These are phyloP conservation scores for Rhabdornis inornatus DNA, from an alignment of 2,113 vertebrate genomes.

Conservation along the genomic window DNA sequence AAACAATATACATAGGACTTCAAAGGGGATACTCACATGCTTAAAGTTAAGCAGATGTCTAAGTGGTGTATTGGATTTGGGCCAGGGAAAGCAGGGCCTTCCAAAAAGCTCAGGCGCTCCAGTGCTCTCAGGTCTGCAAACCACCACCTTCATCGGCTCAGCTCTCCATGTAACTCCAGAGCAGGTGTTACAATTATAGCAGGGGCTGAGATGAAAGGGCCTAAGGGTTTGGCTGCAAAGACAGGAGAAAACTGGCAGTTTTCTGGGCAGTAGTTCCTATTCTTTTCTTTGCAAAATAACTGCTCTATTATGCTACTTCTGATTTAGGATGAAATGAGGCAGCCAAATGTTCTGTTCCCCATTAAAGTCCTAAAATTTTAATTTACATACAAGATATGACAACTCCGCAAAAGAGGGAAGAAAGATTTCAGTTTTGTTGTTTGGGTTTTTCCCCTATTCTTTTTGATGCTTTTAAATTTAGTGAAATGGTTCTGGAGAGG, in stretches of 20 bases:
- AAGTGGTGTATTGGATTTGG: conserved; percentile 47
- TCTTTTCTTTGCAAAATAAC: background rate
- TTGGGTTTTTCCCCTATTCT: background rate
- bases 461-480: background rate
- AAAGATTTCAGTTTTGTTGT: background rate
- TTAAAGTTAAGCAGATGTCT: conserved; percentile 65
- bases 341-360: background rate
- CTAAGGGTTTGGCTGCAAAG: background rate
- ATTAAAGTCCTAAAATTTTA: background rate
- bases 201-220: conserved; percentile 14
- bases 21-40: conserved; percentile 62
- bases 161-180: background rate
- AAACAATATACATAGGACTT: conserved; percentile 60
- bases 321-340: background rate
- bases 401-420: background rate
- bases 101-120: conserved; percentile 6
- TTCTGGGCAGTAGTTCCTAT: background rate
- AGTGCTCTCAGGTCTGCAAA: background rate
- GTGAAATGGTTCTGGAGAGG: background rate
- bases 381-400: background rate
- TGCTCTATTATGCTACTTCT: background rate
- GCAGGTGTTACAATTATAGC: conserved; percentile 24
- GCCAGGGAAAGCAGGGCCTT: conserved; percentile 41
- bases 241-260: background rate
- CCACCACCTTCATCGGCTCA: background rate